Base-by-base conservation (phyloP, 2,797 vertebrate genomes). In the Anableps anableps region DNA sequence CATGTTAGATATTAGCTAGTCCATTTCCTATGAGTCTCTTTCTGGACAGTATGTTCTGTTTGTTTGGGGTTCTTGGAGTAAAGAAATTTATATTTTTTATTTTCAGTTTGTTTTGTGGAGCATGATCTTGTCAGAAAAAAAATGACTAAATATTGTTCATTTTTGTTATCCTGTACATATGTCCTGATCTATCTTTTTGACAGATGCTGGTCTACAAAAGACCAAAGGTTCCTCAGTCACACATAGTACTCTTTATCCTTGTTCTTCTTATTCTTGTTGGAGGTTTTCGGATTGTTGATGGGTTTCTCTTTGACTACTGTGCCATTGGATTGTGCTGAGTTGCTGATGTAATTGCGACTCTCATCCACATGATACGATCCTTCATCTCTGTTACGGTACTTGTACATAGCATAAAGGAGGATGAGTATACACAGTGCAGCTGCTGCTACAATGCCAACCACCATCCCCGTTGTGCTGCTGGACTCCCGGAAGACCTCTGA, bases 171-270 rank as follows among this genome's bases (percentile, higher is more conserved):
- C 93, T 95, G 92, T 94, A 98, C 97, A 98, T 83, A 87, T 95
- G 94, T 95, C 91, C 93, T 91, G 81, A 88, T 96, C 91, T 90
- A 88, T 94, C 93, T 90, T 86, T 93, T 88, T 41, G 45, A 79
- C 74, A 95, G 93, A 93, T 80, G 95, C 93, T 94, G 89, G 86
- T 84, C 92, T 68, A 66, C 71, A 70, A 78, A 72, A 86, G 89
- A 92, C 91, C 93, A 88, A 78, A 79, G 74, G 72, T 78, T 77
- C 82, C 77, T 94, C 89, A 92, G 97, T 99, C 98, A 99, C 97
- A 99, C 99, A 47, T 99, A 99, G 93, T 99, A 99, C 94, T 99
- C 99, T 94, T 99, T 99, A 96, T 99, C 98, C 96, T 99, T 99
- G 95, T 99, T 99, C 95, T 99, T 99, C 97, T 99, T 99, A 91